phyloP scores from a whole-genome alignment of 1,140 invertebrate species.

The Pararge aegeria region DNA sequence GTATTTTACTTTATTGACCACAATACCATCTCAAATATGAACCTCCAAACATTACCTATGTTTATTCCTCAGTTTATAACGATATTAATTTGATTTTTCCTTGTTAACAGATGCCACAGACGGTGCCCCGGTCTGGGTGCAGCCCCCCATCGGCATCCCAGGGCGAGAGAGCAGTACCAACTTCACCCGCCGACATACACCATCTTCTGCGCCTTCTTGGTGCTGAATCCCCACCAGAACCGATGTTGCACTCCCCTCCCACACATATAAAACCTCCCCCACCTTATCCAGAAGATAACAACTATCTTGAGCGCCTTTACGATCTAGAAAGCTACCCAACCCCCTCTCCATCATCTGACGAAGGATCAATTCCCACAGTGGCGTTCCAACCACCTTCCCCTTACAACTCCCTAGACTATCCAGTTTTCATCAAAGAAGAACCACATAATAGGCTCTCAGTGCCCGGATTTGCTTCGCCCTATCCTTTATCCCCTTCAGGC shows the following conservation, averaged over 20 bases:
- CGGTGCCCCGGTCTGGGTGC: constrained; percentile 86
- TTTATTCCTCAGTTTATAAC: too few species aligned
- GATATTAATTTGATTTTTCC: constrained; percentile 10
- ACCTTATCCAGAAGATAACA: constrained; percentile 67
- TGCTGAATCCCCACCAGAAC: constrained; percentile 77
- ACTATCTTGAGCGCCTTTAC: constrained; percentile 65
- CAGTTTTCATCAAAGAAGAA: constrained; percentile 73
- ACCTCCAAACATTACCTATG: too few species aligned
- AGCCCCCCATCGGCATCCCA: constrained; percentile 88
- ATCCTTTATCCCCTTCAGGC: constrained; percentile 82
- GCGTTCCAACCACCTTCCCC: constrained; percentile 73
- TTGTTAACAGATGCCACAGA: constrained; percentile 90
- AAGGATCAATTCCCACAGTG: constrained; percentile 74
- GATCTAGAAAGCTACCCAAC: constrained; percentile 74
- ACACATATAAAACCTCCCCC: constrained; percentile 70
- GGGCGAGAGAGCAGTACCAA: constrained; percentile 80
- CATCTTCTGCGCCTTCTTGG: constrained; percentile 77
- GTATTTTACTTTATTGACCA: too few species aligned
- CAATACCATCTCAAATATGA: too few species aligned
- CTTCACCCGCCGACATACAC: constrained; percentile 81
- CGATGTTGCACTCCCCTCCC: constrained; percentile 76
- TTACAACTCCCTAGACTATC: constrained; percentile 62
- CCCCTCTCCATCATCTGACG: constrained; percentile 76
- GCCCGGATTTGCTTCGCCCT: constrained; percentile 81
- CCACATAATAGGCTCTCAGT: constrained; percentile 71